Evolutionary conservation across 2,113 vertebrate genomes (phyloP), one percentile per base, ranked within the genome.

Genomic region (Saguinus imperator): DNA sequence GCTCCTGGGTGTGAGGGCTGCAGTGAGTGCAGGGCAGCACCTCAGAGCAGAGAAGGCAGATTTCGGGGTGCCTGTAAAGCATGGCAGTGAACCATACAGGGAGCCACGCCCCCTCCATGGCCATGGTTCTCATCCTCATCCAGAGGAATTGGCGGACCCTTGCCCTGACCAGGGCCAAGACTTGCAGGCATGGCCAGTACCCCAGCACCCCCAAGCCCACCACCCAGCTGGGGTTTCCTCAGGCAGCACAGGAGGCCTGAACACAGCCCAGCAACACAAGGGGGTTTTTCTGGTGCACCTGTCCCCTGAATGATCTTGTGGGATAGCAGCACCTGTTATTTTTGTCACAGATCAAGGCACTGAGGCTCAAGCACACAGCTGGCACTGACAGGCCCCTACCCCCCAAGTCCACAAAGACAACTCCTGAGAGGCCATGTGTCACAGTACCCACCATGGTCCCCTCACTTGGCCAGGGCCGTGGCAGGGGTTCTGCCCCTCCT

Each of bases 1-100:
- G 97, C 68, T 90, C 32, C 43, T 9, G 55, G 95, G 87, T 11
- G 4, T 23, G 43, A 91, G 79, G 89, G 91, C 94, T 95, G 94
- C 79, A 70, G 48, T 3, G 3, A 61, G 55, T 29, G 1, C 73
- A 35, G 92, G 97, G 94, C 86, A 94, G 73, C 86, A 29, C 86
- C 82, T n/a, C 64, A 40, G 82, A 73, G 37, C 3, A 40, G 2
- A 43, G 57, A 27, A 76, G 57, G 86, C 23, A 8, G 89, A 58
- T 82, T 68, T 88, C 2, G 0, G 43, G 50, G 37, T 21, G 21
- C n/a, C 66, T 1, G 0, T 21, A 40, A 77, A 52, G 50, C 16
- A 8, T 10, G 4, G 55, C 93, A 64, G 16, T 0, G 1, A n/a
- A 25, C 77, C n/a, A 37, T 0, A 9, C 1, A 1, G 13, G 72